Conservation (phyloP, 2,888 invertebrate species). For the Hypomecis atomaria region DNA sequence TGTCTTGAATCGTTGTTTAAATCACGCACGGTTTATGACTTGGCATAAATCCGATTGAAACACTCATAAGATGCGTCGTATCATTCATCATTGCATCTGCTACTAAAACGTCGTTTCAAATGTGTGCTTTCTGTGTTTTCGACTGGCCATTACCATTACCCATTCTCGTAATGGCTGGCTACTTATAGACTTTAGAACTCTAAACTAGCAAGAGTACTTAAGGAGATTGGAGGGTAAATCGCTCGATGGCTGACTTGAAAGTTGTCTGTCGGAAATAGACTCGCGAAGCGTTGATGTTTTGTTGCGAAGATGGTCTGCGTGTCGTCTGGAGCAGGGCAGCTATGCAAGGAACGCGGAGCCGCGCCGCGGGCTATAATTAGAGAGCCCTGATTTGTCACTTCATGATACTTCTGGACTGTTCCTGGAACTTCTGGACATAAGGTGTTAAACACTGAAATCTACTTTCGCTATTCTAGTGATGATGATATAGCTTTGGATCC, state of each 20-base stretch:
- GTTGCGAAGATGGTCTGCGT: slow-evolving; percentile 44
- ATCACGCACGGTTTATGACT: slow-evolving; percentile 51
- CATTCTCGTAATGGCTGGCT: slow-evolving; percentile 33
- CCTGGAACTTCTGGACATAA: slow-evolving; percentile 49
- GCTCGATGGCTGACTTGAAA: slow-evolving; percentile 46
- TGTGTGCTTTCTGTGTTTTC: slow-evolving; percentile 13
- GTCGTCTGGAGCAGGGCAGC: slow-evolving; percentile 47
- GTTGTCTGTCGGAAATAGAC: slow-evolving; percentile 53
- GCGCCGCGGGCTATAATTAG: slow-evolving; percentile 67
- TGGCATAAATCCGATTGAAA: slow-evolving; percentile 43
- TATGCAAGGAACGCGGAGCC: slow-evolving; percentile 66
- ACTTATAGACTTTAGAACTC: slow-evolving; percentile 19
- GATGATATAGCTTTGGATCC: too few relatives aligned
- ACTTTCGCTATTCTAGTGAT: not conserved
- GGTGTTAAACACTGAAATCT: not conserved
- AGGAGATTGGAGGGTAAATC: slow-evolving; percentile 48
- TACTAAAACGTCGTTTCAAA: not conserved
- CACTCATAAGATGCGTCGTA: slow-evolving; percentile 39
- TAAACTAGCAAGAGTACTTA: slow-evolving; percentile 30
- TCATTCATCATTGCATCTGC: slow-evolving; percentile 25
- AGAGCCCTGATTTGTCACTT: slow-evolving; percentile 59
- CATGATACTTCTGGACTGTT: slow-evolving; percentile 54
- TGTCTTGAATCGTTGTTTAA: slow-evolving; percentile 48
- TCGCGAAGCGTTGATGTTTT: slow-evolving; percentile 48
- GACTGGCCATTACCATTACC: slow-evolving; percentile 31